Evolutionary conservation across 1,140 invertebrate genomes (phyloP), one percentile per base, ranked within the genome.

Genomic region (Zaprionus tsacasi): DNA sequence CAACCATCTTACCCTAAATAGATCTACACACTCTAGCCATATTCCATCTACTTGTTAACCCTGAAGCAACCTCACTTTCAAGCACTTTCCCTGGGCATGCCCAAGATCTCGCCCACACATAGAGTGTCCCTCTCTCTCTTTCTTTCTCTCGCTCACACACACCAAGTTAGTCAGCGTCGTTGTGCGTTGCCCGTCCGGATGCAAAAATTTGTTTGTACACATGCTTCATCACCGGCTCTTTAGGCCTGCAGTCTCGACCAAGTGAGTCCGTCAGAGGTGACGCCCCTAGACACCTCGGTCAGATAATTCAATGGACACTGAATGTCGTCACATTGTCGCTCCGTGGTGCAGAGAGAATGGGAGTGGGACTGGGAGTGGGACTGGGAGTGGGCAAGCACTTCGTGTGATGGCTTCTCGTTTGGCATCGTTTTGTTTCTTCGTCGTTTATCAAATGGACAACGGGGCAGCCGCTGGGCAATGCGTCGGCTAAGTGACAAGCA

Each of bases 401-500:
- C 73, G 69, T 73, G 67, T 65, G 63, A 70, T 59, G 81, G 55
- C 73, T 45, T 64, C 66, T 79, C 73, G 79, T 78, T 76, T 82
- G 80, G 67, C 72, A 75, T 64, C 72, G 72, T 70, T 70, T 79
- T 85, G 71, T 88, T 80, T 78, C 76, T 74, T 80, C 78, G 83
- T 83, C 83, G 83, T 87, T 87, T 87, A 87, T 87, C 83, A 87
- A 88, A 87, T 88, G 77, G 80, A 83, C 83, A 88, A 83, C 83
- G 76, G 79, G 66, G 50, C 64, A 73, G 83, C 80, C 64, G 83
- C 64, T 64, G 82, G 81, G 71, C 66, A 60, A 69, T 60, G 60
- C 81, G 87, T 87, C 83, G 83, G 81, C 85, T 89, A 89, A 89
- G 83, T 88, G 89, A 87, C 83, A 87, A 88, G 83, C 88, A 91